A percentile compares a stretch with the other conserved stretches of the same genome.
Evolutionary conservation across 2,797 vertebrate genomes (phyloP).

Genomic region (Sebastes matsubarae): DNA sequence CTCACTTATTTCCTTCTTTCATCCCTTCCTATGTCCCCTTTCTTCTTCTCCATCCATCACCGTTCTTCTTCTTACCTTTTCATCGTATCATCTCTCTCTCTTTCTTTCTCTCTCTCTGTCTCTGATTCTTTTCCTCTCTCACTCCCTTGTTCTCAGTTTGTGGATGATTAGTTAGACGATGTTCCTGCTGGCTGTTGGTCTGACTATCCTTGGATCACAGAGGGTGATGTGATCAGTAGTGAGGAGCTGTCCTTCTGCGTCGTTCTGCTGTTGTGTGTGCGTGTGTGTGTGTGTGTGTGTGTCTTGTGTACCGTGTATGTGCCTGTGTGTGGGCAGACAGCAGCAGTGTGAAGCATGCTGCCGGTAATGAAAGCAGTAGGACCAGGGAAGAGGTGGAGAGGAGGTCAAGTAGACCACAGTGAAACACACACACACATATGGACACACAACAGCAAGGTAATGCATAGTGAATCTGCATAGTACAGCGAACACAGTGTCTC

Average conservation of each 20-base stretch:
- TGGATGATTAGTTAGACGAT: constrained; percentile 39
- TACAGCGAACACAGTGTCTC: not conserved
- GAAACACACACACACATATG: constrained; percentile 4
- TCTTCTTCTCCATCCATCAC: not conserved
- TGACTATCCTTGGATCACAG: constrained; percentile 32
- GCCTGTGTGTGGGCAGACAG: constrained; percentile 59
- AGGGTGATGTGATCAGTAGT: constrained; percentile 39
- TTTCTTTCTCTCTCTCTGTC: not conserved
- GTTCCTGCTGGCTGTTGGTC: constrained; percentile 30
- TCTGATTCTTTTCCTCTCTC: not conserved
- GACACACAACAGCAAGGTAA: not conserved
- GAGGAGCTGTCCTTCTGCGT: constrained; percentile 7
- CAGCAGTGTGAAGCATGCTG: constrained; percentile 58
- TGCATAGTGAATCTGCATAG: not conserved
- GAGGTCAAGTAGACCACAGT: constrained; percentile 71
- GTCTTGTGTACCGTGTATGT: constrained; percentile 19
- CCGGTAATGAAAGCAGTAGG: constrained; percentile 65
- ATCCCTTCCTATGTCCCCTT: not conserved
- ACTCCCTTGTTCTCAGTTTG: constrained; percentile 27
- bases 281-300: constrained; percentile 37
- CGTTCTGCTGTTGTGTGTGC: not conserved
- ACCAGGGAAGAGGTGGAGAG: constrained; percentile 59
- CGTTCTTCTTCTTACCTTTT: not conserved
- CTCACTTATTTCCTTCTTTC: not conserved
- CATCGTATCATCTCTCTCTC: not conserved